Conservation (phyloP, 2,888 invertebrate species). For the Epicampocera succincta region DNA sequence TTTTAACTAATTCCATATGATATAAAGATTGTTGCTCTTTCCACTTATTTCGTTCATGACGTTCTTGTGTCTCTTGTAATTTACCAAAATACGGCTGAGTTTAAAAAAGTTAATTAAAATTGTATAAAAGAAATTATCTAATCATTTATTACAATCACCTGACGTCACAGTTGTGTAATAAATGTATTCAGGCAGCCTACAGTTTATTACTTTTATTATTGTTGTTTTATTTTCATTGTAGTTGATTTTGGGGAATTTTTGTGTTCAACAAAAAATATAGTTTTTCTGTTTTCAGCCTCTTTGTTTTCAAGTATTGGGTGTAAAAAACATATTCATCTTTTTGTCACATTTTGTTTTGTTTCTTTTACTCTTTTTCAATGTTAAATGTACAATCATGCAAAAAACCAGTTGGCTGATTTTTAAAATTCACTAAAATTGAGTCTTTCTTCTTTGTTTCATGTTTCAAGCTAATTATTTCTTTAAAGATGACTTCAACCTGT, state of each 20-base stretch:
- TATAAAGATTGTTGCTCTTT: too few species aligned
- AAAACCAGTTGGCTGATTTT: too few species aligned
- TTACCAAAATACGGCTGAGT: too few species aligned
- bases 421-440: too few species aligned
- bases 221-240: not conserved
- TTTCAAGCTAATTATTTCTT: too few species aligned
- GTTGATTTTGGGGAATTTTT: conserved; percentile 17
- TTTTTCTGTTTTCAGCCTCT: not conserved
- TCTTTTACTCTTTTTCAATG: not conserved
- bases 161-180: conserved; percentile 2
- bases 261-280: not conserved
- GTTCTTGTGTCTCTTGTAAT: too few species aligned
- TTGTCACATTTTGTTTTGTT: conserved; percentile 34
- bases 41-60: too few species aligned
- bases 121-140: not conserved
- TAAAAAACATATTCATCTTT: conserved; percentile 31
- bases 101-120: too few species aligned
- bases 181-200: conserved; percentile 2
- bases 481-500: too few species aligned
- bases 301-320: conserved; percentile 22
- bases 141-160: not conserved
- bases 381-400: not conserved
- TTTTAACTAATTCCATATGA: too few species aligned
- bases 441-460: too few species aligned
- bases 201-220: not conserved